These are phyloP conservation scores for Ginglymostoma cirratum DNA, from an alignment of 2,113 vertebrate genomes.

Conservation along the genomic window DNA sequence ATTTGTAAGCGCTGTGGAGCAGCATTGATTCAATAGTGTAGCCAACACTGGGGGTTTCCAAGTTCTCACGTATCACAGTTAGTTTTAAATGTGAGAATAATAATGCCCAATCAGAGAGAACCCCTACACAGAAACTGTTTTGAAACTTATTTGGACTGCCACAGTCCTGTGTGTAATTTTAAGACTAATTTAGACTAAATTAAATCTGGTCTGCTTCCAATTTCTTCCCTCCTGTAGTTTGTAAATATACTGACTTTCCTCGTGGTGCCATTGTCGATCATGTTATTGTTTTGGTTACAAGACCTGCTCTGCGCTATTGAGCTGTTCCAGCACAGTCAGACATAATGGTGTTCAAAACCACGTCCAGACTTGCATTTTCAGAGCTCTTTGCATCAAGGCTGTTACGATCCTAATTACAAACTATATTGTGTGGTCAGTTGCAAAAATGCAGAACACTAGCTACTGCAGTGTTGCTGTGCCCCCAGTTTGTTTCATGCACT, in stretches of 20 bases:
- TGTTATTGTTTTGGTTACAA: background rate
- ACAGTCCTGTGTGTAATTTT: background rate
- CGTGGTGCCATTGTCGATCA: background rate
- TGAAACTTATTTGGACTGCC: background rate
- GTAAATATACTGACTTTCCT: background rate
- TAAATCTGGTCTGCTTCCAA: background rate
- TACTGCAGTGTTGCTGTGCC: conserved; percentile 30
- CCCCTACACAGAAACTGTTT: background rate
- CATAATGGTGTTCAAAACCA: background rate
- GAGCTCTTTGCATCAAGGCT: background rate
- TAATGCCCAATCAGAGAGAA: background rate
- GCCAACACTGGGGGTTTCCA: background rate
- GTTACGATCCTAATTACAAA: background rate
- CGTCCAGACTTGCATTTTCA: background rate
- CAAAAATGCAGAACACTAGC: conserved; percentile 29
- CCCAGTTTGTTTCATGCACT: conserved; percentile 36
- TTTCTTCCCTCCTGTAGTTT: background rate
- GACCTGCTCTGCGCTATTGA: background rate
- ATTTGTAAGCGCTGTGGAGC: background rate
- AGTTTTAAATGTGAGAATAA: background rate
- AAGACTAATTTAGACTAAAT: background rate
- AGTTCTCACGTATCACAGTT: background rate
- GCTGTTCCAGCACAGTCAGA: background rate
- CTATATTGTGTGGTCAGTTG: conserved; percentile 16
- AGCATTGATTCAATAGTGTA: background rate